A percentile compares a stretch with the other conserved stretches of the same genome.
phyloP scores from a whole-genome alignment of 2,888 invertebrate species.

The Odontocolon sp. region DNA sequence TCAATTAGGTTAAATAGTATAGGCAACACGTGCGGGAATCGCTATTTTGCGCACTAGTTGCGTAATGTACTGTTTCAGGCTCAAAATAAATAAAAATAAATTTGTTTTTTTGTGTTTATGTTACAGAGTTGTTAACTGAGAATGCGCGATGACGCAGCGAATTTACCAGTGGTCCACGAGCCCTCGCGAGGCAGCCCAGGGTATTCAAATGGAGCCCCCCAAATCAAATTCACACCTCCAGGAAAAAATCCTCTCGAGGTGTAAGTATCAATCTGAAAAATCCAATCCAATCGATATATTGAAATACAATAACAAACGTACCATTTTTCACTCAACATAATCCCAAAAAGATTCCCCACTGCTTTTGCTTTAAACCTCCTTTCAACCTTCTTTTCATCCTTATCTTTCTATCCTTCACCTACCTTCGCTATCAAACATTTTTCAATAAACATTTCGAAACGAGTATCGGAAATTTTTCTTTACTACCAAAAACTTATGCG shows the following conservation, averaged over 20 bases:
- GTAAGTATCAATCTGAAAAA: conserved; percentile 75
- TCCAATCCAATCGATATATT: not conserved
- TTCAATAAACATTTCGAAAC: not conserved
- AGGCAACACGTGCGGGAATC: too few species aligned
- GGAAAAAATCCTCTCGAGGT: conserved; percentile 78
- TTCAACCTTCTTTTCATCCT: not conserved
- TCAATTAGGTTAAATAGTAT: too few species aligned
- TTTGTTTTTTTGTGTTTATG: conserved; percentile 51
- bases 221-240: conserved; percentile 74
- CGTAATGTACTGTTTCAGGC: too few species aligned
- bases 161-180: conserved; percentile 79
- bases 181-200: conserved; percentile 76
- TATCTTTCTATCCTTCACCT: too few species aligned
- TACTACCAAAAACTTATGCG: too few species aligned
- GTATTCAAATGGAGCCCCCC: conserved; percentile 78
- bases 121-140: conserved; percentile 79
- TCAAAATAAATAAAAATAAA: not conserved
- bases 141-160: conserved; percentile 80
- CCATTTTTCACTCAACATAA: too few species aligned
- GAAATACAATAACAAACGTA: not conserved
- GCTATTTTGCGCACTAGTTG: too few species aligned
- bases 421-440: not conserved
- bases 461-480: too few species aligned
- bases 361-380: not conserved
- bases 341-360: not conserved